Base-by-base conservation (phyloP, 2,113 vertebrate genomes). In the Triplophysa tibetana region DNA sequence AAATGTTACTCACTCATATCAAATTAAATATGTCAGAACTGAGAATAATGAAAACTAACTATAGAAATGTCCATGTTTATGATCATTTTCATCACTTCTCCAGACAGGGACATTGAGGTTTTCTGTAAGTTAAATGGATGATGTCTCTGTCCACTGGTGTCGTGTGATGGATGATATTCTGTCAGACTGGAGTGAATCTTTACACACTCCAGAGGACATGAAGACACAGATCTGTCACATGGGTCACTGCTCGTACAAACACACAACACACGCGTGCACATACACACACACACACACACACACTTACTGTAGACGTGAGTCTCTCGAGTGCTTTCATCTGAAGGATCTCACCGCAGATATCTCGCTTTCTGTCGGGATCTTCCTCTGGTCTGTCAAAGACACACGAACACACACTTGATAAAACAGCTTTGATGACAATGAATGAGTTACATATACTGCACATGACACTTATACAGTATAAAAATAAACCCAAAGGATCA, bases 291-390 rank as follows among this genome's bases (percentile, higher is more conserved):
- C 24, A 24, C 24, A 50, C 38, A 78, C 50, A 70, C 63, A 73
- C 29, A 78, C 90, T 93, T 93, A 96, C 95, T 88, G 96, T 98
- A 84, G 97, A 96, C 3, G 97, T 98, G 60, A 99, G 95, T 45
- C 95, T 94, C 87, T 95, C 96, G 9, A 98, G 90, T 70, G 92
- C 93, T 85, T 92, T 94, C 90, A 95, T 93, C 90, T 94, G 93
- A 48, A 95, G 95, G 82, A 97, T 95, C 91, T 98, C 95, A 82
- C 94, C 93, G 81, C 93, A 95, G 85, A 95, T 94, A 89, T 98
- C 96, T 82, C 94, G 88, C 1, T 89, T 96, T 89, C 93, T 97
- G 89, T 85, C 95, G 87, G 94, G 94, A 95, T 94, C 95, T 88
- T 94, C 94, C 89, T 92, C 90, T 23, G 95, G 93, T 90, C 97